Evolutionary conservation across 2,888 invertebrate species (phyloP).

Genomic region (Chloromyia formosa): DNA sequence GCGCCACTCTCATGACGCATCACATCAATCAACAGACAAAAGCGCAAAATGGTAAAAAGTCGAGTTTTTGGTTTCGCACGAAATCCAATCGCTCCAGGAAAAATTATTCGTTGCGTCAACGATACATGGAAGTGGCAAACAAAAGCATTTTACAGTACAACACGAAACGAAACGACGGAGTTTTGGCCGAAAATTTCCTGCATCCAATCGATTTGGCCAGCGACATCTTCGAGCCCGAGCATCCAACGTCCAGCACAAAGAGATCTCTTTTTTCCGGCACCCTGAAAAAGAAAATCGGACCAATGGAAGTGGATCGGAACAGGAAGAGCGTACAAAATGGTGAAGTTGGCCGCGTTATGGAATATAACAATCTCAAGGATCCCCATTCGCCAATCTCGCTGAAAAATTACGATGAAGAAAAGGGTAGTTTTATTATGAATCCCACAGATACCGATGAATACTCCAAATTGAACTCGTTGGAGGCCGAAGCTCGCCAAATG

Average conservation of each 20-base stretch:
- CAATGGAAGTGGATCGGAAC: slow-evolving; percentile 58
- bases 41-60: slow-evolving; percentile 55
- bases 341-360: slow-evolving; percentile 36
- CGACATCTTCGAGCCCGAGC: slow-evolving; percentile 32
- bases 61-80: slow-evolving; percentile 61
- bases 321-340: slow-evolving; percentile 55
- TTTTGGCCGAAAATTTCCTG: slow-evolving; percentile 61
- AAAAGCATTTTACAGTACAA: slow-evolving; percentile 62
- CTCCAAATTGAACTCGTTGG: slow-evolving; percentile 61
- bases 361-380: neutral
- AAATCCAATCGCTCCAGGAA: slow-evolving; percentile 61
- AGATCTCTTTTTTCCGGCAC: slow-evolving; percentile 60
- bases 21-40: slow-evolving; percentile 60
- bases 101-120: slow-evolving; percentile 60
- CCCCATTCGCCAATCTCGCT: slow-evolving; percentile 17
- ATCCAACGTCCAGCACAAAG: slow-evolving; percentile 52
- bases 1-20: slow-evolving; percentile 61
- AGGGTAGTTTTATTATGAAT: slow-evolving; percentile 63
- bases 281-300: slow-evolving; percentile 63
- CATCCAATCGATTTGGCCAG: slow-evolving; percentile 59
- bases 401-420: slow-evolving; percentile 63
- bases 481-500: slow-evolving; percentile 66
- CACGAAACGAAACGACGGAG: slow-evolving; percentile 61
- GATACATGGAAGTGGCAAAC: slow-evolving; percentile 60
- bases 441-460: slow-evolving; percentile 63